Percentiles rank a stretch among this genome's conserved stretches.
Conservation (phyloP, 2,797 vertebrate genomes). For the Nyctibius grandis region DNA sequence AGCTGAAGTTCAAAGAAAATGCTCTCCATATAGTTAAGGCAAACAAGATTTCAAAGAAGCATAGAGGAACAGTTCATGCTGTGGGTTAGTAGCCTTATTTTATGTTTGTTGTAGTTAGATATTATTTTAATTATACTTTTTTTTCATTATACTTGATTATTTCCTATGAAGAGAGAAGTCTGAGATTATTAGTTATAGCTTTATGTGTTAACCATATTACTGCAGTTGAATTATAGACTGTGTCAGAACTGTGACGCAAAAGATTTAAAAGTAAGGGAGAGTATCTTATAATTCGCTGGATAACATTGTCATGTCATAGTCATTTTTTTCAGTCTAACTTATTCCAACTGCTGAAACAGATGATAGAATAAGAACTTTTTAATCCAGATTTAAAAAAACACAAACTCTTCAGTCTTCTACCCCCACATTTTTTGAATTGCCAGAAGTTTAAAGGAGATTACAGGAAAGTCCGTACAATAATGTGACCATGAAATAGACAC, state of each 20-base stretch:
- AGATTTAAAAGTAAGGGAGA: not conserved
- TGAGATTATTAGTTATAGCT: not conserved
- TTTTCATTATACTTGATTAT: not conserved
- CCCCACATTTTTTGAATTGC: not conserved
- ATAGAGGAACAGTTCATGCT: slow-evolving; percentile 80
- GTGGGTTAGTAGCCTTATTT: slow-evolving; percentile 71
- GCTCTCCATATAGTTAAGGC: slow-evolving; percentile 73
- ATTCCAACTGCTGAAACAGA: not conserved
- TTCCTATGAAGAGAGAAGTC: not conserved
- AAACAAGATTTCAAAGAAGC: slow-evolving; percentile 81
- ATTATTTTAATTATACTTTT: not conserved
- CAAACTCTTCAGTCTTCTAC: not conserved
- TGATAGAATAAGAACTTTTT: not conserved
- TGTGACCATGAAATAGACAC: not conserved
- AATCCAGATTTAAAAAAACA: not conserved
- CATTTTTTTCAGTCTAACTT: not conserved
- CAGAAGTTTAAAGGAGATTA: not conserved
- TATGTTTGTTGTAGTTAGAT: slow-evolving; percentile 28
- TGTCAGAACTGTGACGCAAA: not conserved
- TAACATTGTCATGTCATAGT: not conserved
- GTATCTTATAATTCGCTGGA: not conserved
- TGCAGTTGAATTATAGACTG: not conserved
- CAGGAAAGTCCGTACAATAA: not conserved
- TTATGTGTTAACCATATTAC: not conserved
- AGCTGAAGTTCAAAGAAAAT: slow-evolving; percentile 84